Base-by-base conservation (phyloP, 2,888 invertebrate species). In the Onthophagus sagittarius region DNA sequence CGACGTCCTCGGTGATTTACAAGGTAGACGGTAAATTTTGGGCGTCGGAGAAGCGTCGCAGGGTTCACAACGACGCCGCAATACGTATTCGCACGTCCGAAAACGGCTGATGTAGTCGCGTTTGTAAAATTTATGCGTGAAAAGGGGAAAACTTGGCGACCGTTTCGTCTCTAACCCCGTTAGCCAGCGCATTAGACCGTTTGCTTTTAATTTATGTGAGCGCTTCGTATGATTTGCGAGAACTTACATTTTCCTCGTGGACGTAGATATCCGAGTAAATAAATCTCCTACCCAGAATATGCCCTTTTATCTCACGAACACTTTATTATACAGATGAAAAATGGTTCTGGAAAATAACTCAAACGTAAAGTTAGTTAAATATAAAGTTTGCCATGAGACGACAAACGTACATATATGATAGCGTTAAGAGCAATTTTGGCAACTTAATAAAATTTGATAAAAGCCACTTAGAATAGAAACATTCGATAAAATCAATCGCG, bases 81-180 rank as follows among this genome's bases (percentile, higher is more conserved):
- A 67, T 67, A 67, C 67, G 32, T 67, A 67, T 67, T 67, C 67
- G 67, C 31, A 67, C 67, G 67, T 67, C 67, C 23, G 32, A 67
- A 67, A 67, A 67, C 23, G 31, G 15, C 67, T 67, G 15, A 23
- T 67, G 32, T 23, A 15, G 15, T 15, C 63, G 63, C 63, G 15
- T n/a, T 32, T 15, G 23, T 11, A 7, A 67, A 23, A 67, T 67
- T 67, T 67, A 67, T 67, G 32, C 39, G 39, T 67, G 67, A 5
- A n/a, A 32, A 67, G 32, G 67, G 67, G 31, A 67, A 67, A 67
- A 67, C 67, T 67, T 67, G 67, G 67, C 67, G n/a, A 67, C 23
- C 67, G 67, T 23, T 67, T 4, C 23, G 64, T 64, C 23, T 23
- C 15, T 64, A 15, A 15, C 23, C 23, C 64, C 23, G 64, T 15